Conservation (phyloP, 2,113 vertebrate genomes). For the Gorsachius goisagi region DNA sequence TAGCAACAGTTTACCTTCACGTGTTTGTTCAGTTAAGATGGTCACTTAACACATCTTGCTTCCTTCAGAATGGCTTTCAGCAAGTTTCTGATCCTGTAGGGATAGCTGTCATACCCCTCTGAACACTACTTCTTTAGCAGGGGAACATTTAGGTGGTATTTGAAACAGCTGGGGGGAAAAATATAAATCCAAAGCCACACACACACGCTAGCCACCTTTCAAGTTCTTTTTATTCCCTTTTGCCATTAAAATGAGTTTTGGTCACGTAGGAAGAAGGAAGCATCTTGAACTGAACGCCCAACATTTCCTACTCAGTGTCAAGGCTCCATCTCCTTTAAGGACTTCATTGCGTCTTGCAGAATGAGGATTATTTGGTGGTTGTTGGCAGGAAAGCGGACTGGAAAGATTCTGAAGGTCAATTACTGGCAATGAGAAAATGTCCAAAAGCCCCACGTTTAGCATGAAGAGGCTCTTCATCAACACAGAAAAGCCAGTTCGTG, state of each 20-base stretch:
- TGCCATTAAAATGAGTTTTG: not conserved
- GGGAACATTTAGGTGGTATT: too few relatives aligned
- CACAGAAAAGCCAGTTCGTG: not conserved
- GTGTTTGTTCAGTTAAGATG: not conserved
- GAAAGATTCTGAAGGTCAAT: rapidly evolving
- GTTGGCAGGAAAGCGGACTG: rapidly evolving
- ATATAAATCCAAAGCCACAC: not conserved
- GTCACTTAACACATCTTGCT: not conserved
- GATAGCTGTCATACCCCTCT: not conserved
- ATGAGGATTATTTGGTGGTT: rapidly evolving
- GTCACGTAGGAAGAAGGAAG: rapidly evolving
- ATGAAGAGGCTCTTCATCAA: not conserved
- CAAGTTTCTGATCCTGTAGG: rapidly evolving
- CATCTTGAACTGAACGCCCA: not conserved
- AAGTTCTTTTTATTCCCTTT: not conserved
- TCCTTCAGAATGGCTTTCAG: not conserved
- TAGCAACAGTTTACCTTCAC: not conserved
- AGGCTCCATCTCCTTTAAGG: not conserved
- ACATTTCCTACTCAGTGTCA: rapidly evolving
- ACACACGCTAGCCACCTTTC: not conserved
- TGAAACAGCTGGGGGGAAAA: not conserved
- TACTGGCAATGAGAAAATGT: not conserved
- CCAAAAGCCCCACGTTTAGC: not conserved
- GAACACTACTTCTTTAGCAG: too few relatives aligned
- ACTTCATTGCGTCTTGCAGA: not conserved